Percentiles rank a stretch among this genome's conserved stretches.
Evolutionary conservation across 2,888 invertebrate genomes (phyloP).

Genomic region (Gibbula magus): DNA sequence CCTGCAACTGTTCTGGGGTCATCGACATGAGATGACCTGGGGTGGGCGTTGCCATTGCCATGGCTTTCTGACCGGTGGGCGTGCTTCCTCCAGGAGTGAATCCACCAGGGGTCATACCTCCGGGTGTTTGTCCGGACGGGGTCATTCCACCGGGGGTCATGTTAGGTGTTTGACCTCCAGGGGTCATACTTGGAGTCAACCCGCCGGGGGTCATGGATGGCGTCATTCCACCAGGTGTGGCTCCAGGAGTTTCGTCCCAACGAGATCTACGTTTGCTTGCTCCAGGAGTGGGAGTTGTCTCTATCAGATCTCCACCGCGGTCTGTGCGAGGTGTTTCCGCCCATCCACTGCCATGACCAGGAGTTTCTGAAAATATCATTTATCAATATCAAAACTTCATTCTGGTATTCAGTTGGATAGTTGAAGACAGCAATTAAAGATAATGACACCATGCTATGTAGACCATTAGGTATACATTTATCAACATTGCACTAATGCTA

Average conservation of each 20-base stretch:
- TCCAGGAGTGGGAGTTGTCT: slow-evolving; percentile 95
- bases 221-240: slow-evolving; percentile 75
- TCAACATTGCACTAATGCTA: too few relatives aligned
- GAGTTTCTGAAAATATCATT: slow-evolving; percentile 83
- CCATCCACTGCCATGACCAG: slow-evolving; percentile 97
- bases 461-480: too few relatives aligned
- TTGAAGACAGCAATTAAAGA: too few relatives aligned
- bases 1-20: slow-evolving; percentile 99
- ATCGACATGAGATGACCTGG: slow-evolving; percentile 96
- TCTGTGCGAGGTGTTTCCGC: slow-evolving; percentile 99
- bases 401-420: too few relatives aligned
- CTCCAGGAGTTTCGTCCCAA: slow-evolving; percentile 97
- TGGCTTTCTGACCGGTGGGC: slow-evolving; percentile 86
- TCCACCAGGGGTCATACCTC: slow-evolving; percentile 74
- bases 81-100: slow-evolving; percentile 76
- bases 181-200: slow-evolving; percentile 74
- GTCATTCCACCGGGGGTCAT: slow-evolving; percentile 74
- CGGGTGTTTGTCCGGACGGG: slow-evolving; percentile 67
- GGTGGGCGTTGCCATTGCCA: slow-evolving; percentile 98
- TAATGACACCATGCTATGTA: too few relatives aligned
- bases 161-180: slow-evolving; percentile 65
- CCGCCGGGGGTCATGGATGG: slow-evolving; percentile 79
- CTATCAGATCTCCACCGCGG: slow-evolving; percentile 80
- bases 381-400: too few relatives aligned
- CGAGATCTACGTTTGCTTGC: slow-evolving; percentile 95